Evolutionary conservation across 2,797 vertebrate species (phyloP).

Genomic region (Scolopax bukidnonensis): DNA sequence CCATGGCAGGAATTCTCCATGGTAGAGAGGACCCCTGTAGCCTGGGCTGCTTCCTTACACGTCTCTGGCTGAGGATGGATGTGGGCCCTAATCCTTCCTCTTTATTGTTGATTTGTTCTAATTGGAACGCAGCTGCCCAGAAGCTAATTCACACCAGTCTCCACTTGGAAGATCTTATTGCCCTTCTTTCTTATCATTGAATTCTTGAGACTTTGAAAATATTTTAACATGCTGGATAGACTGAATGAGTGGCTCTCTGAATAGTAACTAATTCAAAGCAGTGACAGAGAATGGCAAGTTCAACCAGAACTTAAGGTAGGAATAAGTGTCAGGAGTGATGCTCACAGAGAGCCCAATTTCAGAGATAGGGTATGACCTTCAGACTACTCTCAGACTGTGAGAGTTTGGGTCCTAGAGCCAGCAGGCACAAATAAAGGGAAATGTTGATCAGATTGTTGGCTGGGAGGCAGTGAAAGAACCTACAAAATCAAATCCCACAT

Average conservation of each 20-base stretch:
- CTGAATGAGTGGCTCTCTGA: background rate
- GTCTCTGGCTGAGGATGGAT: background rate
- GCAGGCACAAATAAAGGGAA: background rate
- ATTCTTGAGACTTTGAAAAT: background rate
- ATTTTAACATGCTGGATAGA: background rate
- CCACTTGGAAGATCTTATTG: background rate
- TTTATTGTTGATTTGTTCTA: background rate
- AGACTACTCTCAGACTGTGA: background rate
- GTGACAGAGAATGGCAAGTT: background rate
- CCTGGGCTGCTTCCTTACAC: background rate
- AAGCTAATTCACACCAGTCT: background rate
- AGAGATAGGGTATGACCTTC: background rate
- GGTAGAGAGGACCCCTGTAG: too few species aligned
- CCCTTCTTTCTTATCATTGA: background rate
- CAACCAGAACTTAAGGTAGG: background rate
- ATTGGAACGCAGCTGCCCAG: background rate
- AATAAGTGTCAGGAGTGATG: background rate
- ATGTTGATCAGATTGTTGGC: background rate
- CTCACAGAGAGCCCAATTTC: background rate
- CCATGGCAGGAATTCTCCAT: background rate
- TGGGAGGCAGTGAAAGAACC: conserved; percentile 1
- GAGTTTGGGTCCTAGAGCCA: background rate
- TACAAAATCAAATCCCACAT: background rate
- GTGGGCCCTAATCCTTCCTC: background rate
- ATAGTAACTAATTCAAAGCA: background rate